A percentile compares a stretch with the other conserved stretches of the same genome.
phyloP scores from a whole-genome alignment of 1,140 invertebrate genomes.

The Lanistes nyassanus region DNA sequence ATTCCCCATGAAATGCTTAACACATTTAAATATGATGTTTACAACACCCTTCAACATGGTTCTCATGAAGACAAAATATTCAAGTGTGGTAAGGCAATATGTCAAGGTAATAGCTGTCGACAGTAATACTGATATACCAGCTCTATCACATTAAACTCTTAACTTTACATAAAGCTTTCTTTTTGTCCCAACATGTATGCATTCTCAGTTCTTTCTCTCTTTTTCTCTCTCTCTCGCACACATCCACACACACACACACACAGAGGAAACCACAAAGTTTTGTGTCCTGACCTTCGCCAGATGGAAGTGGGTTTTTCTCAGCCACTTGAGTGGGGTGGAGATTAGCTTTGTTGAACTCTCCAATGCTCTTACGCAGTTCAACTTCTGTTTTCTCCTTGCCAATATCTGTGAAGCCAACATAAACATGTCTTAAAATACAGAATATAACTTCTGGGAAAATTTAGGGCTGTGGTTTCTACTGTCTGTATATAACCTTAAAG shows the following conservation, averaged over 20 bases:
- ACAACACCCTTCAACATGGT: not conserved
- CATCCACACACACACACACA: too few relatives aligned
- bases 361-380: slow-evolving; percentile 36
- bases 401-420: slow-evolving; percentile 32
- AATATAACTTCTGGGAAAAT: too few relatives aligned
- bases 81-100: not conserved
- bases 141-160: too few relatives aligned
- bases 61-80: not conserved
- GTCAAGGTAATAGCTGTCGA: not conserved
- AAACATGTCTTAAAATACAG: too few relatives aligned
- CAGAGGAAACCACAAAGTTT: not conserved
- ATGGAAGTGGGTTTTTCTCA: slow-evolving; percentile 88
- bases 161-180: not conserved
- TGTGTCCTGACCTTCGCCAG: slow-evolving; percentile 79
- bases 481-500: too few relatives aligned
- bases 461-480: too few relatives aligned
- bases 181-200: too few relatives aligned
- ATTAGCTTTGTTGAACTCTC: slow-evolving; percentile 60
- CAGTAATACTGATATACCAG: not conserved
- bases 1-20: too few relatives aligned
- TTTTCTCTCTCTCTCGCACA: not conserved
- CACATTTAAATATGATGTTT: too few relatives aligned
- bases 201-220: too few relatives aligned
- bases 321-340: slow-evolving; percentile 85
- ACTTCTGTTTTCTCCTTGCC: slow-evolving; percentile 38